phyloP scores from a whole-genome alignment of 1,140 invertebrate genomes.

The Samia ricini region DNA sequence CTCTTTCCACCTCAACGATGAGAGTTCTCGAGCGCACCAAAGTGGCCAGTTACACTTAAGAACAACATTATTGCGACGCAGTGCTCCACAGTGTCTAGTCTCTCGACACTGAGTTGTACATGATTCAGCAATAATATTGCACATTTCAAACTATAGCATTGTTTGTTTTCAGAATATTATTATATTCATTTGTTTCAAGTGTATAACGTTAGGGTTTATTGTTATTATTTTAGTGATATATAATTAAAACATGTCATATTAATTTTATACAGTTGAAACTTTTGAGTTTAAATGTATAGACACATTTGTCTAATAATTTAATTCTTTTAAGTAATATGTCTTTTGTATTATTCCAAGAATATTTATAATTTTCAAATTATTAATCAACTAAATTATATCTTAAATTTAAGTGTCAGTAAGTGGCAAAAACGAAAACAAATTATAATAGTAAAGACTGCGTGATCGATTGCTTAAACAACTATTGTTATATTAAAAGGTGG shows the following conservation, averaged over 20 bases:
- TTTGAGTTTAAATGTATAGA: neutral
- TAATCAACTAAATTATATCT: too few relatives aligned
- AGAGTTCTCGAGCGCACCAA: slow-evolving; percentile 5
- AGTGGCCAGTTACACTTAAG: slow-evolving; percentile 44
- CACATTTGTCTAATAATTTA: too few relatives aligned
- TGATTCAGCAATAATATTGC: slow-evolving; percentile 51
- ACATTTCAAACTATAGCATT: slow-evolving; percentile 33
- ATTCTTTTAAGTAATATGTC: neutral
- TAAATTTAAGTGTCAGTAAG: too few relatives aligned
- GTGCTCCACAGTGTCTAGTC: slow-evolving; percentile 36
- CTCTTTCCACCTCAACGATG: neutral
- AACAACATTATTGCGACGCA: slow-evolving; percentile 47
- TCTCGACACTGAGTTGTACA: slow-evolving; percentile 33
- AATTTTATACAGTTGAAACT: neutral
- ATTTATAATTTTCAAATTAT: too few relatives aligned
- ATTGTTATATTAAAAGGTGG: too few relatives aligned
- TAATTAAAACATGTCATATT: neutral
- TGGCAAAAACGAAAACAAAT: too few relatives aligned
- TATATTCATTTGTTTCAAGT: neutral
- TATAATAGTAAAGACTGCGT: too few relatives aligned
- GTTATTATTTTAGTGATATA: too few relatives aligned
- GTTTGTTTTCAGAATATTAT: slow-evolving; percentile 28
- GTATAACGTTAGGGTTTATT: neutral
- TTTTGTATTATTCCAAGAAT: too few relatives aligned
- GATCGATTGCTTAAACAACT: too few relatives aligned